Evolutionary conservation across 2,797 vertebrate species (phyloP), one percentile per base, ranked within the genome.

Genomic region (Champsocephalus gunnari): DNA sequence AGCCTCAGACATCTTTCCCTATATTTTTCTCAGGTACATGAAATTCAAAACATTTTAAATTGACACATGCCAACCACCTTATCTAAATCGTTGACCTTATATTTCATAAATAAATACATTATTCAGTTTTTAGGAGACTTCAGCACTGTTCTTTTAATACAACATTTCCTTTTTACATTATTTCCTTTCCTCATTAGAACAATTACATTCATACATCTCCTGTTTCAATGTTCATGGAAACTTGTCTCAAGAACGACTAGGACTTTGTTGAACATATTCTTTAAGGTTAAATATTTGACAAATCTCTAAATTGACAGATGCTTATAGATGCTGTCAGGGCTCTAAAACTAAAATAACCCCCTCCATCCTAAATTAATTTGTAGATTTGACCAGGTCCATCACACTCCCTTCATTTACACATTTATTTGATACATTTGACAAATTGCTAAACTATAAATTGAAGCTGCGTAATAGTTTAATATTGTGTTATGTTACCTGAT

Each of bases 11-110:
- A 56, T 73, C 80, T 82, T 75, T 80, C 75, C 58, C 4, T 43
- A 41, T 1, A 0, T 73, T 72, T 87, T 89, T 87, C 83, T 88
- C 82, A 85, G 84, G 76, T 66, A 48, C 11, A 43, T 17, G 19
- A 70, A 69, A 64, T 51, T 64, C 41, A 21, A 49, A 79, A 81
- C 55, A 19, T 41, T 24, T 1, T 61, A 66, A 65, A 16, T 67
- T 43, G 32, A 72, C 71, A 47, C 53, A 24, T 28, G 9, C 4
- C 11, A 44, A 64, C 45, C 47, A 64, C 41, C 14, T 48, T n/a
- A 13, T 38, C 5, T 57, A 17, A 32, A 60, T 13, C 51, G 28
- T 47, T 21, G 5, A 45, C 14, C 6, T 66, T 38, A 38, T 44
- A 50, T 54, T 32, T 2, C 24, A 47, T 47, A 1, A 12, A 57